Evolutionary conservation across 2,888 invertebrate genomes (phyloP), one percentile per base, ranked within the genome.

Genomic region (Cecidostiba fungosa): DNA sequence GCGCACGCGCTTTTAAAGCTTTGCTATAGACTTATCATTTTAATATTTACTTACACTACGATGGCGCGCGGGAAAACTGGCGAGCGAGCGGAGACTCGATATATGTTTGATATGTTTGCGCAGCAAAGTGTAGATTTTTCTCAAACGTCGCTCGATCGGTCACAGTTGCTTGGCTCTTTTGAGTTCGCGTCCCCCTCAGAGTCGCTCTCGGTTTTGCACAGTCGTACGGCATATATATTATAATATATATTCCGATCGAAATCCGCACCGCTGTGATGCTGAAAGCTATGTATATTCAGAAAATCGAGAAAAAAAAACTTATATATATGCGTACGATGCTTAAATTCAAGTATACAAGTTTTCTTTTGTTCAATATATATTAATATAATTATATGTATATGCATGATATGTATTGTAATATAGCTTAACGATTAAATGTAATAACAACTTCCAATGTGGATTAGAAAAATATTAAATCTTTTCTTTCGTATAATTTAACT

Each of bases 401-500:
- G 84, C 87, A 84, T 87, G 85, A 86, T 87, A 87, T 79, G 84
- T 86, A 77, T 87, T 73, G 87, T 87, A 84, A 82, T 70, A 82
- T 39, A 89, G 87, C 90, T 91, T 92, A 92, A 92, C 91, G 90
- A 92, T 91, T 90, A 82, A 90, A 91, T 91, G 39, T 84, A 80
- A 92, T 92, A 94, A 94, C 94, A 94, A 94, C 93, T 94, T 95
- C 94, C 95, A 95, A 94, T 94, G 93, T 95, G 95, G 94, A 94
- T 94, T 94, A 94, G 94, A 93, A 93, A 94, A 94, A 93, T 94
- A 93, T 93, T 93, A 93, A 94, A 93, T 93, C 91, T 92, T 91
- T 89, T 85, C 87, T 88, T 59, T 66, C 32, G 26, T 73, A 43
- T 12, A 36, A 88, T 89, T 89, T 86, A 89, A 87, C 87, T 88